These are phyloP conservation scores for Sebastes ruberrimus DNA, from an alignment of 2,797 vertebrate genomes.

Conservation along the genomic window DNA sequence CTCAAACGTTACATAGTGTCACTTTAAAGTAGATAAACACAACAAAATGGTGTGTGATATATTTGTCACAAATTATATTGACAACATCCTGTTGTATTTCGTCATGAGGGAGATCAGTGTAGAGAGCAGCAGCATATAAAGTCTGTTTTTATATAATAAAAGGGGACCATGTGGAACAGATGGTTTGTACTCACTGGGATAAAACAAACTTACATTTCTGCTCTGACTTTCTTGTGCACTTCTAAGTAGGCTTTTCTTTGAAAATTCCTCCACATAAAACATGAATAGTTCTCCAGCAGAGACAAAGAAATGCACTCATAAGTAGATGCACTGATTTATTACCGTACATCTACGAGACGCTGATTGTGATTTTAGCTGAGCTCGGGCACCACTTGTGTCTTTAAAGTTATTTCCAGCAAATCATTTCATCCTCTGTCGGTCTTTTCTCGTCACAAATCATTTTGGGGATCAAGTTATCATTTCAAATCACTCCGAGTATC, in stretches of 20 bases:
- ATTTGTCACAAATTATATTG: background rate
- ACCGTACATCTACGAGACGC: background rate
- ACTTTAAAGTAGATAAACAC: background rate
- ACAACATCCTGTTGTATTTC: background rate
- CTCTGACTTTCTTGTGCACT: background rate
- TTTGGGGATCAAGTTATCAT: slow-evolving; percentile 19
- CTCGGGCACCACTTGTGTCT: background rate
- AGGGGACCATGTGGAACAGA: slow-evolving; percentile 5
- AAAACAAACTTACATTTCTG: background rate
- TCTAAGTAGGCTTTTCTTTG: background rate
- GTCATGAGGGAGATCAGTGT: background rate
- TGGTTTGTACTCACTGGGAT: background rate
- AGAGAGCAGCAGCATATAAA: background rate
- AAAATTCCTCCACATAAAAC: background rate
- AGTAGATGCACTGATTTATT: slow-evolving; percentile 25
- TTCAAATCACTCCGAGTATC: slow-evolving; percentile 12
- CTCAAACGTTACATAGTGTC: background rate
- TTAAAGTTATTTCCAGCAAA: slow-evolving; percentile 15
- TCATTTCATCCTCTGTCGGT: background rate
- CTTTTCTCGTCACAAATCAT: slow-evolving; percentile 22
- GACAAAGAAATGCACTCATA: slow-evolving; percentile 8
- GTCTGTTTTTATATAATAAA: background rate
- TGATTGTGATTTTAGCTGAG: background rate
- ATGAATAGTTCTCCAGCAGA: background rate
- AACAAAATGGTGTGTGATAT: background rate